These are phyloP conservation scores for Setophaga petechia DNA, from an alignment of 2,113 vertebrate species.

Conservation along the genomic window DNA sequence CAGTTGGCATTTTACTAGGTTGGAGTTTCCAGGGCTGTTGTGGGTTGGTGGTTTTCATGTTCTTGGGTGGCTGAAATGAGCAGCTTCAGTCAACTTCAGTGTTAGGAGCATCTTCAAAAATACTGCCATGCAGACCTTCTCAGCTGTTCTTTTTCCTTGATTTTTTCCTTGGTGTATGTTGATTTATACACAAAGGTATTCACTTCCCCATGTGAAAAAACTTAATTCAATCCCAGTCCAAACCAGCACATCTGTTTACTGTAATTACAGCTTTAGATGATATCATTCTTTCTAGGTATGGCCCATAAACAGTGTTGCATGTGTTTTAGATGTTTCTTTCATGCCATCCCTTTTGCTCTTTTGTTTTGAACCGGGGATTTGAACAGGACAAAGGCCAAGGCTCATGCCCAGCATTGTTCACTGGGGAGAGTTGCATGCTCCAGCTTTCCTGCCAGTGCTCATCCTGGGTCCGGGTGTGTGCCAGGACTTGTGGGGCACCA, in stretches of 20 bases:
- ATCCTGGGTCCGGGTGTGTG: rapidly evolving
- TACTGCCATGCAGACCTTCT: neutral
- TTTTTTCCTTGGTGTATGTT: neutral
- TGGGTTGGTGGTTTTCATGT: neutral
- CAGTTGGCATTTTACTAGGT: neutral
- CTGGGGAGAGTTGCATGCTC: neutral
- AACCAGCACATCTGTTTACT: neutral
- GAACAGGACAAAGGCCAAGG: neutral
- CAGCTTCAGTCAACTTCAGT: neutral
- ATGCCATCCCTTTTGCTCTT: neutral
- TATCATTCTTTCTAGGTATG: neutral
- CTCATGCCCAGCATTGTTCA: neutral
- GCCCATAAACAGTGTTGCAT: neutral
- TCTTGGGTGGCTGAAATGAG: neutral
- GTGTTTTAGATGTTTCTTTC: neutral
- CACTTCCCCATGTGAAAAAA: neutral
- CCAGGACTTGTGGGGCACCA: neutral
- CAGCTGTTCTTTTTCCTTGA: neutral
- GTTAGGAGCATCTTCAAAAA: neutral
- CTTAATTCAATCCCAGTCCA: neutral
- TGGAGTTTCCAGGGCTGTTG: neutral
- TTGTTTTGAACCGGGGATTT: neutral
- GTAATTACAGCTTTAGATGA: neutral
- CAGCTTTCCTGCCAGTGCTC: neutral
- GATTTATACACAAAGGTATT: neutral